Conservation (phyloP, 2,113 vertebrate genomes). For the Daboia siamensis region DNA sequence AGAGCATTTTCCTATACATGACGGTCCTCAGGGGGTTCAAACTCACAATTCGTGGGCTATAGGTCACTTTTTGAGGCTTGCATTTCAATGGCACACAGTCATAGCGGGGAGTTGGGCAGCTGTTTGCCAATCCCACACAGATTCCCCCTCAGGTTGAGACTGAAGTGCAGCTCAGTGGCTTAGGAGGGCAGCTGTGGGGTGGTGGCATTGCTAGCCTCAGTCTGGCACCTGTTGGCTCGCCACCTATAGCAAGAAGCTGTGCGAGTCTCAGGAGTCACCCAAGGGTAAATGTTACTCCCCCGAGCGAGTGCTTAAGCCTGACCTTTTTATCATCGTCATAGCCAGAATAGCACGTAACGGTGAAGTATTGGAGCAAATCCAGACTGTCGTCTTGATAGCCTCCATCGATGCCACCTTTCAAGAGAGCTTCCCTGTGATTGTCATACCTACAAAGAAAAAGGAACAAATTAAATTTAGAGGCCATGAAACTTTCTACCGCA, state of each 20-base stretch:
- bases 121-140: too few relatives aligned
- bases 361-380: slow-evolving; percentile 90
- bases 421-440: slow-evolving; percentile 89
- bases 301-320: neutral
- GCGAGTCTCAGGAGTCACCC: neutral
- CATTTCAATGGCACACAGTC: too few relatives aligned
- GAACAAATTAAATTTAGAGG: neutral
- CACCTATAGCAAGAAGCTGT: neutral
- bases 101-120: too few relatives aligned
- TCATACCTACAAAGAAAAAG: slow-evolving; percentile 82
- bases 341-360: slow-evolving; percentile 91
- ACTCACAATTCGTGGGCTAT: too few relatives aligned
- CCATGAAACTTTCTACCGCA: neutral
- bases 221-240: neutral
- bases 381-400: slow-evolving; percentile 91
- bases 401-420: slow-evolving; percentile 85
- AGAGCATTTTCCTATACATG: too few relatives aligned
- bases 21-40: too few relatives aligned
- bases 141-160: too few relatives aligned
- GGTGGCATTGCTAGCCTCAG: neutral
- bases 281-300: too few relatives aligned
- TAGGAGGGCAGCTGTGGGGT: too few relatives aligned
- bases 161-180: too few relatives aligned
- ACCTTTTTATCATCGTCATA: slow-evolving; percentile 91
- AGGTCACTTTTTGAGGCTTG: too few relatives aligned